Evolutionary conservation across 2,113 vertebrate genomes (phyloP), one percentile per base, ranked within the genome.

Genomic region (Thunnus thynnus): DNA sequence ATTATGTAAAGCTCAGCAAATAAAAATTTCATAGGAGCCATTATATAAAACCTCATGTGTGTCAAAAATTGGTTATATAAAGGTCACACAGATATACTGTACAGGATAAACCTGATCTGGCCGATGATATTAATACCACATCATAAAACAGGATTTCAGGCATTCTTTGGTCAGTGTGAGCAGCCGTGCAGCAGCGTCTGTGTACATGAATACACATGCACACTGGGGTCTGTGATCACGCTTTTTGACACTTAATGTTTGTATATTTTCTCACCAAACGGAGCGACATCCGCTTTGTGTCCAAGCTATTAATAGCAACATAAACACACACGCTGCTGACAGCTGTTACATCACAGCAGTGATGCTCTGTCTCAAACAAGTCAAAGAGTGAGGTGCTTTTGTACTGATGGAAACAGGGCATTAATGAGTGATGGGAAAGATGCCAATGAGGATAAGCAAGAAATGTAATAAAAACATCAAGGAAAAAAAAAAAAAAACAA

Each of bases 261-360:
- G 51, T 48, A 48, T 88, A 87, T 76, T 66, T 58, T 86, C 77
- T 86, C 78, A 60, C 20, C 70, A 75, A 80, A 67, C 56, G 52
- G 73, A 1, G 62, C 13, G 58, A 16, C 20, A 25, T 81, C 76
- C 57, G 82, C 88, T 82, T 75, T 83, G 72, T 89, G 70, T 69
- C 73, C 0, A 47, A 65, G 62, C 89, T 93, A 94, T 91, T 75
- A 92, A 93, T 93, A 92, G 86, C 79, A 14, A 3, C 6, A 27
- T 74, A 90, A 84, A 92, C 76, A 87, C 65, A 55, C 78, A 69
- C 48, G 77, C 79, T 76, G 88, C 66, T 75, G 86, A 84, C 92
- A 90, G 90, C 88, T 91, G 88, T 90, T 92, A 88, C 86, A 88
- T 91, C 87, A 92, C 89, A 88, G 79, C 63, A 66, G 83, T 7